Evolutionary conservation across 2,888 invertebrate genomes (phyloP).

Genomic region (Plagodis dolabraria): DNA sequence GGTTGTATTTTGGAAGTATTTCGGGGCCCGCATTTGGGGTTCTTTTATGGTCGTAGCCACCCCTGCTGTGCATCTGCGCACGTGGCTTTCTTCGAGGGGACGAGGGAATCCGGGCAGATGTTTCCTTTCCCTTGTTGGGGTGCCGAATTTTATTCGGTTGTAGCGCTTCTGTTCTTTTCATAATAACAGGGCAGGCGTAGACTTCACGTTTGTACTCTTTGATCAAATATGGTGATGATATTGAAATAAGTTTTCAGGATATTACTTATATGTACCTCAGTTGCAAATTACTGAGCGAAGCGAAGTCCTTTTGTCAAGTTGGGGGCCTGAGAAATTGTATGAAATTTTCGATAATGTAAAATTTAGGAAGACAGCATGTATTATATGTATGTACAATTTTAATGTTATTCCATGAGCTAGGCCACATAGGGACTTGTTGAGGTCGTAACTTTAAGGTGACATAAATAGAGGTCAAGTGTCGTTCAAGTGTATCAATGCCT

Average conservation of each 20-base stretch:
- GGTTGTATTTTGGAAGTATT: constrained; percentile 48
- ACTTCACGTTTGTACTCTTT: background rate
- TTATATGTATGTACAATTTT: too few species aligned
- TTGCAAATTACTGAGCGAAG: too few species aligned
- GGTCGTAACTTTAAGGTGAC: too few species aligned
- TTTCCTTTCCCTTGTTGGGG: constrained; percentile 63
- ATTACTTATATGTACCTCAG: background rate
- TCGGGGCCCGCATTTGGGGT: constrained; percentile 73
- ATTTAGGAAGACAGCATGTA: too few species aligned
- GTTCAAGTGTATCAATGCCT: too few species aligned
- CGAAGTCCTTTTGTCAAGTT: too few species aligned
- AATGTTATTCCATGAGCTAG: too few species aligned
- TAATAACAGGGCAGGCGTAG: constrained; percentile 12
- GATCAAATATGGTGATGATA: background rate
- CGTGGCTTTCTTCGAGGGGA: constrained; percentile 65
- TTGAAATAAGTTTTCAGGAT: too few species aligned
- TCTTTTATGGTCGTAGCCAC: constrained; percentile 72
- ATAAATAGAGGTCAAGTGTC: too few species aligned
- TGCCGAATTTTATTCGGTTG: constrained; percentile 48
- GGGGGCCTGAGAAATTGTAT: too few species aligned
- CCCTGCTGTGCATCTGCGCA: constrained; percentile 77
- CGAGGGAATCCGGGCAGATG: constrained; percentile 70
- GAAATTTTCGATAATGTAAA: too few species aligned
- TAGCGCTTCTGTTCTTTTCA: constrained; percentile 23
- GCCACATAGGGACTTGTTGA: too few species aligned